Conservation (phyloP, 2,113 vertebrate species). For the Bolborhynchus lineola region DNA sequence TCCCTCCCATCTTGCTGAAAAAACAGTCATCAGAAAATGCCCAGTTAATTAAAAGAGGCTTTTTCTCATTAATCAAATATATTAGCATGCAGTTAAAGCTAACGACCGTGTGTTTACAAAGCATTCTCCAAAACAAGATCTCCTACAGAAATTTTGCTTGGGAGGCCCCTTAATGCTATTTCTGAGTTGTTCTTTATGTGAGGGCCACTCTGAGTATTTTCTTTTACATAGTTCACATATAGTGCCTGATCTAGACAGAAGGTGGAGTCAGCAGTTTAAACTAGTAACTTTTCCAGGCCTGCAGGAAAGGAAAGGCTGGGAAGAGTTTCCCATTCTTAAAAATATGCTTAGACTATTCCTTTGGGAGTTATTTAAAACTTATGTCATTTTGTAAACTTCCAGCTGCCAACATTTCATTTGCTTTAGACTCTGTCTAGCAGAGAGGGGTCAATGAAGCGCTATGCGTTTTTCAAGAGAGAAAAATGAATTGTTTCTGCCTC, state of each 20-base stretch:
- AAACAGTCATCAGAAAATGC: not conserved
- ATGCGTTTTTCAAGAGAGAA: not conserved
- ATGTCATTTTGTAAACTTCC: conserved; percentile 46
- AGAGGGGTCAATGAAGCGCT: conserved; percentile 12
- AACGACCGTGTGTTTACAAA: not conserved
- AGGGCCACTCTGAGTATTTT: not conserved
- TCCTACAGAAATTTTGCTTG: not conserved
- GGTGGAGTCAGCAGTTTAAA: not conserved
- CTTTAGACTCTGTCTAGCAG: conserved; percentile 43
- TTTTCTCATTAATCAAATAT: not conserved
- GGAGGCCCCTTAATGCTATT: not conserved
- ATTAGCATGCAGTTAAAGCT: not conserved
- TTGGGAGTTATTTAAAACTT: conserved; percentile 48
- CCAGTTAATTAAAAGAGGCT: not conserved
- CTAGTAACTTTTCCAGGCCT: not conserved
- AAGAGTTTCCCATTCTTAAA: conserved; percentile 64
- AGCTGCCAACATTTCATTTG: conserved; percentile 41
- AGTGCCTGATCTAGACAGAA: conserved; percentile 4
- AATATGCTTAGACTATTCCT: conserved; percentile 42
- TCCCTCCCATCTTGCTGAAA: not conserved
- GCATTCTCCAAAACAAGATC: not conserved
- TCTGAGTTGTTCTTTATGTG: not conserved
- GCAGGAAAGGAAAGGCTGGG: conserved; percentile 11
- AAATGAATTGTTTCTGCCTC: conserved; percentile 4
- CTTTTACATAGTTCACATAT: not conserved